Evolutionary conservation across 2,113 vertebrate species (phyloP).

Genomic region (Sphaerodactylus townsendi): DNA sequence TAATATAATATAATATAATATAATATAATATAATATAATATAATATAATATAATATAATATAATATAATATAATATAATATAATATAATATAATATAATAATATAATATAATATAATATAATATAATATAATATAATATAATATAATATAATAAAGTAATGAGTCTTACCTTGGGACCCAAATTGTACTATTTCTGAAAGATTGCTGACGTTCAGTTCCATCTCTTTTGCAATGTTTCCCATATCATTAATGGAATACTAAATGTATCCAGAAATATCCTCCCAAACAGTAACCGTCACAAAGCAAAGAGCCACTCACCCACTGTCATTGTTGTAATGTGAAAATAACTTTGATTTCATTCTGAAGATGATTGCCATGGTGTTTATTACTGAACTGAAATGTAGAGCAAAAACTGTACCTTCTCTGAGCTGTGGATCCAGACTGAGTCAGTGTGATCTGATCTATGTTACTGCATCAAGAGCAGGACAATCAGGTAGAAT

Average conservation of each 20-base stretch:
- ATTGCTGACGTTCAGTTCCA: constrained; percentile 73
- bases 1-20: too few relatives aligned
- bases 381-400: background rate
- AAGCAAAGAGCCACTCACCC: constrained; percentile 33
- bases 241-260: constrained; percentile 74
- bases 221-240: constrained; percentile 74
- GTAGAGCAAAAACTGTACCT: background rate
- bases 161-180: constrained; percentile 65
- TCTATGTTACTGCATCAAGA: background rate
- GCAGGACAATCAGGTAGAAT: background rate
- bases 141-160: too few relatives aligned
- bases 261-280: constrained; percentile 53
- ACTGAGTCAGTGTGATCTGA: background rate
- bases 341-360: background rate
- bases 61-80: too few relatives aligned
- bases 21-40: too few relatives aligned
- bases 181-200: constrained; percentile 73
- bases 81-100: too few relatives aligned
- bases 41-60: too few relatives aligned
- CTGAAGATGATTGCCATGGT: background rate
- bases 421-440: background rate
- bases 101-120: too few relatives aligned
- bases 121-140: too few relatives aligned
- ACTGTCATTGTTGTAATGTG: background rate
- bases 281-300: constrained; percentile 34